Evolutionary conservation across 2,113 vertebrate genomes (phyloP).

Genomic region (Pitta sordida): DNA sequence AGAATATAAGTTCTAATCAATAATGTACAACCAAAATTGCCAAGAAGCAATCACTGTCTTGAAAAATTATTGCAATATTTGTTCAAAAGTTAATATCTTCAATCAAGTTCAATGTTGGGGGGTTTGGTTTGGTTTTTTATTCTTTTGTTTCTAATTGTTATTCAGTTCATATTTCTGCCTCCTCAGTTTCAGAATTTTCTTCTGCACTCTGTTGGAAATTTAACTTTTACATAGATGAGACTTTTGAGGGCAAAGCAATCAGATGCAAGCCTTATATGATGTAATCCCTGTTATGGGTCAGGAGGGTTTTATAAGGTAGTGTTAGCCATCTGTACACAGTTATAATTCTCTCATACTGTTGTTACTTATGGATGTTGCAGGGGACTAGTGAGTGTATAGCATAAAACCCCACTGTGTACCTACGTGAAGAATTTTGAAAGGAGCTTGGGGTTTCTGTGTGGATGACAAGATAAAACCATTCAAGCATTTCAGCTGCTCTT

Average conservation of each 20-base stretch:
- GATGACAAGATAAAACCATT: not conserved
- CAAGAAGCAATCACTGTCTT: not conserved
- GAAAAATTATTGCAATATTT: not conserved
- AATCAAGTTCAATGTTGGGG: not conserved
- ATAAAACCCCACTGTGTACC: not conserved
- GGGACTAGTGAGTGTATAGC: not conserved
- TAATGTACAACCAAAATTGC: not conserved
- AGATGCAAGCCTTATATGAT: not conserved
- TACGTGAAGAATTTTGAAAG: not conserved
- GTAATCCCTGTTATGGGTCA: not conserved
- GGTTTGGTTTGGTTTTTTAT: too few relatives aligned
- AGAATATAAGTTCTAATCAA: not conserved
- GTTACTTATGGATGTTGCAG: accelerated
- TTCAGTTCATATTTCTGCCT: not conserved
- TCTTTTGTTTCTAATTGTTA: not conserved
- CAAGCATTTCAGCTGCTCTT: not conserved
- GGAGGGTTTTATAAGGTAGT: not conserved
- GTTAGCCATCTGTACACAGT: not conserved
- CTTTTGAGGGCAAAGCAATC: not conserved
- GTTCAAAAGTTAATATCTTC: not conserved
- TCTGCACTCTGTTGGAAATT: accelerated
- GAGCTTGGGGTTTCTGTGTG: not conserved
- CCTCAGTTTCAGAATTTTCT: not conserved
- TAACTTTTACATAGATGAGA: not conserved
- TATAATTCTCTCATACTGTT: not conserved